A percentile compares a stretch with the other conserved stretches of the same genome.
Evolutionary conservation across 37 sponge, comb jelly and placozoan genomes (phyloP).

Genomic region (Ephydatia muelleri): DNA sequence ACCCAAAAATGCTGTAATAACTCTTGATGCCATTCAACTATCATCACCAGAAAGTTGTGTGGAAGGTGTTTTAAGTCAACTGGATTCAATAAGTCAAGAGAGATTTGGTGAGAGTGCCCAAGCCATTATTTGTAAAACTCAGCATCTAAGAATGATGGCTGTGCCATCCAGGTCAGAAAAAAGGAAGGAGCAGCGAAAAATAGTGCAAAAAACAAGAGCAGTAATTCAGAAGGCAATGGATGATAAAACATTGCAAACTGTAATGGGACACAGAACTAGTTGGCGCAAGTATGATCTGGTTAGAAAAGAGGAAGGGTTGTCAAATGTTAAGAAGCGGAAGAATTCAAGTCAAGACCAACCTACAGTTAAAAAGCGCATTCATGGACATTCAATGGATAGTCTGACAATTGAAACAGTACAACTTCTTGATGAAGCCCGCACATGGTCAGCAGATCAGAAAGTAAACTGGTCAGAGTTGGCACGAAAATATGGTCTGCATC

Average conservation of each 20-base stretch:
- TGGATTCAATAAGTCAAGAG: background rate
- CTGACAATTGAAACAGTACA: background rate
- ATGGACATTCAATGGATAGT: background rate
- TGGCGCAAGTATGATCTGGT: constrained; percentile 16
- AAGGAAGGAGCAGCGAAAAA: background rate
- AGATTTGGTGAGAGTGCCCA: background rate
- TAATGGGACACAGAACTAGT: constrained; percentile 20
- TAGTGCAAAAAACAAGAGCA: background rate
- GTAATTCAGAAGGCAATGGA: constrained; percentile 1
- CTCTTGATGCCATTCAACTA: background rate
- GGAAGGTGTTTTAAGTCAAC: background rate
- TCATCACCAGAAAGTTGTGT: constrained; percentile 17
- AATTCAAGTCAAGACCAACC: background rate
- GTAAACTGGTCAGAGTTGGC: constrained; percentile 29
- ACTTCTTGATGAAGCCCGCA: constrained; percentile 15
- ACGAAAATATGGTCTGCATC: constrained; percentile 10
- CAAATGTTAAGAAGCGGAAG: background rate
- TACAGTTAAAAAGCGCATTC: constrained; percentile 3
- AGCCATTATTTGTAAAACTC: constrained; percentile 10
- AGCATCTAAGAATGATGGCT: background rate
- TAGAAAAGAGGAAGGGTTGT: constrained; percentile 20
- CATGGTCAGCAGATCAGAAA: constrained; percentile 15
- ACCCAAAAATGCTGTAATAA: too few species aligned
- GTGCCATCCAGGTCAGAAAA: background rate
- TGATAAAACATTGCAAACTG: background rate